A percentile compares a stretch with the other conserved stretches of the same genome.
phyloP scores from a whole-genome alignment of 2,113 vertebrate genomes.

The Forbesichthys agassizii region DNA sequence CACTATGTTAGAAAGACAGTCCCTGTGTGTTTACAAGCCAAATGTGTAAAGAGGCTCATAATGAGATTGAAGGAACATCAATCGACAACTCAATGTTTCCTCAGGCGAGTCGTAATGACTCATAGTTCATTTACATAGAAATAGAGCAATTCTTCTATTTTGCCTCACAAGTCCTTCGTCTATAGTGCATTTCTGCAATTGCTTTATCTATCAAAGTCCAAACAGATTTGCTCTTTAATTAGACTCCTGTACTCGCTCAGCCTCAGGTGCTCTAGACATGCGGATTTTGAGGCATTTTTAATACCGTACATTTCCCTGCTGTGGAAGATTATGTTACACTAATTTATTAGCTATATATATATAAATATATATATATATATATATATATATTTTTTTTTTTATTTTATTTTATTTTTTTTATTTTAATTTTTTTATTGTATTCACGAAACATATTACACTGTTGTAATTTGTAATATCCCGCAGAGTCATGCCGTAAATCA shows the following conservation, averaged over 20 bases:
- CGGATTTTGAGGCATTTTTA: not conserved
- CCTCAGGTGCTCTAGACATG: not conserved
- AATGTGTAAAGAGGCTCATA: constrained; percentile 16
- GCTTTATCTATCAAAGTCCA: constrained; percentile 1
- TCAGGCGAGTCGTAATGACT: constrained; percentile 6
- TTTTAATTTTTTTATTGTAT: not conserved
- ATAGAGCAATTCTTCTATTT: constrained; percentile 7
- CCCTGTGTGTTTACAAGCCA: not conserved
- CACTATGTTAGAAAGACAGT: not conserved
- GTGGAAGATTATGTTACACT: not conserved
- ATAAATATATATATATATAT: no score
- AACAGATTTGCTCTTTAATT: not conserved
- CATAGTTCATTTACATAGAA: constrained; percentile 18
- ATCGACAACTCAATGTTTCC: constrained; percentile 27
- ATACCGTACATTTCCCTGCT: not conserved
- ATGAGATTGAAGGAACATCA: constrained; percentile 5
- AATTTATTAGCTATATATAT: not conserved
- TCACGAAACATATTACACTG: not conserved
- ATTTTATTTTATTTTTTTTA: not conserved
- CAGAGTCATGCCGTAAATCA: constrained; percentile 6
- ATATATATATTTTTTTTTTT: no score
- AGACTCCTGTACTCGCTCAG: not conserved
- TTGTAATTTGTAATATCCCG: not conserved
- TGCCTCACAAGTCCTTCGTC: not conserved
- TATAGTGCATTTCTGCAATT: constrained; percentile 1